phyloP scores from a whole-genome alignment of 1,140 invertebrate genomes.

The Radopholus similis region DNA sequence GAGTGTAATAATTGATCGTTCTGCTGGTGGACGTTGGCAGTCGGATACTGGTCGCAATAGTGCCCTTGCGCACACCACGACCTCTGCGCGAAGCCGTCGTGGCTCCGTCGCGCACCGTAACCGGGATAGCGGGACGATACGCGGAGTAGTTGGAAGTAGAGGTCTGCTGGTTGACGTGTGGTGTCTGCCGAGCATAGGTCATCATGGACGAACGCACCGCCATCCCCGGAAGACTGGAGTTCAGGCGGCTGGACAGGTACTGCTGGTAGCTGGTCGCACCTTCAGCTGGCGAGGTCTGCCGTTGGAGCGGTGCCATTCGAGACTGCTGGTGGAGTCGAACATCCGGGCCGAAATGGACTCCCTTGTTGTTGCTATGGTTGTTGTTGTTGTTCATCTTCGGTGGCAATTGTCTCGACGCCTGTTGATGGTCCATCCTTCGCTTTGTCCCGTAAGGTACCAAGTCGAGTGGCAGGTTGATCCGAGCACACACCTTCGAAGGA shows the following conservation, averaged over 20 bases:
- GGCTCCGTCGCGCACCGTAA: not conserved
- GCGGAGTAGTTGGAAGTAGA: no score
- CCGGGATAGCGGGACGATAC: not conserved
- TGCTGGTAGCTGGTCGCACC: not conserved
- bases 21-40: no score
- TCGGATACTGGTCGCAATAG: no score
- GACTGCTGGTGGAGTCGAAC: not conserved
- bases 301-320: not conserved
- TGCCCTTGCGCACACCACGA: not conserved
- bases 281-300: not conserved
- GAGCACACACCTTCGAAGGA: not conserved
- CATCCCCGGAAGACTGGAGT: not conserved
- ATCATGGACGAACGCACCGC: not conserved
- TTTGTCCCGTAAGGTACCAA: conserved; percentile 1
- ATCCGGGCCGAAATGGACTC: no score
- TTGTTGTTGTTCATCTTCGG: not conserved
- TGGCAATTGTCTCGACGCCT: not conserved
- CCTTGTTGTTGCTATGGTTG: not conserved
- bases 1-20: no score
- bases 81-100: not conserved
- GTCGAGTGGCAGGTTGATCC: conserved; percentile 6
- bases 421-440: not conserved
- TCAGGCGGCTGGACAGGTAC: not conserved
- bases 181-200: no score
- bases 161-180: no score